phyloP scores from a whole-genome alignment of 2,113 vertebrate genomes.

The Lontra canadensis region DNA sequence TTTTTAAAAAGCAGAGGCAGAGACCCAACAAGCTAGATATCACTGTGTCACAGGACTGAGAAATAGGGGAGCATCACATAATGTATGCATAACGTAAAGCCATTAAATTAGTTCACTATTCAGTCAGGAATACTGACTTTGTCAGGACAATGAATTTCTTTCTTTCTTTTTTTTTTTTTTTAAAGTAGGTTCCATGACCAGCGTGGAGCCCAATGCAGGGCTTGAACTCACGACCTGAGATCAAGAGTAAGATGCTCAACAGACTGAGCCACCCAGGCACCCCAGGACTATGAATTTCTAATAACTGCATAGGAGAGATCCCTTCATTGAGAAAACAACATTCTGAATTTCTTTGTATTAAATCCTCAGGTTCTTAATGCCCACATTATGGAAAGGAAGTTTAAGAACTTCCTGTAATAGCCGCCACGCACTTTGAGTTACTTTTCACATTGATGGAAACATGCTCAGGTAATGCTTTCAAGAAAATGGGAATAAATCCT shows the following conservation, averaged over 20 bases:
- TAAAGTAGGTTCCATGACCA: not conserved
- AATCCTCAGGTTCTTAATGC: not conserved
- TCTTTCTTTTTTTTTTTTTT: not conserved
- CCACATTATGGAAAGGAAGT: not conserved
- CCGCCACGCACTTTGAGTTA: not conserved
- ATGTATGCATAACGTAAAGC: not conserved
- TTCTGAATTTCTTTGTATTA: not conserved
- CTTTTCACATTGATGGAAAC: not conserved
- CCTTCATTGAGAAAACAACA: slow-evolving; percentile 26
- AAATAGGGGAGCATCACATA: not conserved
- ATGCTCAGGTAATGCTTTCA: slow-evolving; percentile 26
- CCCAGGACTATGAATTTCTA: not conserved
- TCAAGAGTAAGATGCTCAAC: not conserved
- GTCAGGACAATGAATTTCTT: slow-evolving; percentile 1
- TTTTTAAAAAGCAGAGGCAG: not conserved
- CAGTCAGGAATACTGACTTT: not conserved
- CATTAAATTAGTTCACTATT: not conserved
- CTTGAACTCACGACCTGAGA: not conserved
- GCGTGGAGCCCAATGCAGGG: not conserved
- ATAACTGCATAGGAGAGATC: not conserved
- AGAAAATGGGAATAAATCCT: slow-evolving; percentile 39
- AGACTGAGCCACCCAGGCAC: not conserved
- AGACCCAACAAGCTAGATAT: not conserved
- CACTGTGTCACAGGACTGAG: not conserved
- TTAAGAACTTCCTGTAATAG: not conserved